These are phyloP conservation scores for Bambusicola thoracicus DNA, from an alignment of 2,113 vertebrate species.

Conservation along the genomic window DNA sequence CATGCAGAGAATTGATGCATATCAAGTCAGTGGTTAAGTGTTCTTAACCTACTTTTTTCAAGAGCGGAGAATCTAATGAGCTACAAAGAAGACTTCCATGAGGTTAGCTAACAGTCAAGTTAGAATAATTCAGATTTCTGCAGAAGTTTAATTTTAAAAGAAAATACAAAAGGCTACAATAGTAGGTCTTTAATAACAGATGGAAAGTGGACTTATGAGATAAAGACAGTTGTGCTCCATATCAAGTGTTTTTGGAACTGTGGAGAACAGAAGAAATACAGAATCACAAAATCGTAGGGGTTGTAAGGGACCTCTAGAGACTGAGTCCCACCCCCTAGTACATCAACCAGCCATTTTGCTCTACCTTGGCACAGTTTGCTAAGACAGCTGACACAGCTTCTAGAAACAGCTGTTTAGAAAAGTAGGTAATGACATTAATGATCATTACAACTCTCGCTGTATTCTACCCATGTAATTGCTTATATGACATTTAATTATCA, in stretches of 20 bases:
- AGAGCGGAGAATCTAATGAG: neutral
- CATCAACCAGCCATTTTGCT: neutral
- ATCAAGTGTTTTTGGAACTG: neutral
- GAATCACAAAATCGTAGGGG: too few relatives aligned
- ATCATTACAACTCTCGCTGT: neutral
- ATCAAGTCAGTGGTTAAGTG: neutral
- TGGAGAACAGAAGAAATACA: neutral
- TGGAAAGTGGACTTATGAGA: neutral
- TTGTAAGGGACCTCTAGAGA: too few relatives aligned
- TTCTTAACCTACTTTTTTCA: neutral
- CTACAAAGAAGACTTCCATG: neutral
- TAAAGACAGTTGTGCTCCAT: neutral
- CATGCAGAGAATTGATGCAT: neutral
- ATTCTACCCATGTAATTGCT: neutral
- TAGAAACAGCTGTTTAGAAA: neutral
- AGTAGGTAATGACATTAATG: neutral
- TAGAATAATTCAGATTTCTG: neutral
- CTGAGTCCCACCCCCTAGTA: too few relatives aligned
- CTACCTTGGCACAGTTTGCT: neutral
- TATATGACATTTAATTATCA: neutral
- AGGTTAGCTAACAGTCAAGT: neutral
- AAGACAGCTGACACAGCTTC: neutral
- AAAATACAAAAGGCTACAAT: neutral
- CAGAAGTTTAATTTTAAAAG: neutral
- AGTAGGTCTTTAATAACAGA: neutral